These are phyloP conservation scores for Parnassius smintheus DNA, from an alignment of 2,888 invertebrate species.

Conservation along the genomic window DNA sequence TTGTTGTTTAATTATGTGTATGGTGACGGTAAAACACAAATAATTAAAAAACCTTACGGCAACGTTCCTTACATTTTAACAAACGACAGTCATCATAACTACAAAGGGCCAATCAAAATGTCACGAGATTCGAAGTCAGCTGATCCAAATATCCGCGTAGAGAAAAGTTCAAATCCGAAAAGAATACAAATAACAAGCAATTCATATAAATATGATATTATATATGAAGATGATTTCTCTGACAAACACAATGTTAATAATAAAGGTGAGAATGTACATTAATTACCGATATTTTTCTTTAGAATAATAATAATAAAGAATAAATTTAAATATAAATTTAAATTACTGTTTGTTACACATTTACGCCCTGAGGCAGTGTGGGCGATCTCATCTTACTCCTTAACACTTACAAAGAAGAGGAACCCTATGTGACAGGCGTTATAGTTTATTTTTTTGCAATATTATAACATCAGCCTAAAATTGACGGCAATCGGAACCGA, in stretches of 20 bases:
- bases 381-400: too few relatives aligned
- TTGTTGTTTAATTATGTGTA: slow-evolving; percentile 17
- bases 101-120: neutral
- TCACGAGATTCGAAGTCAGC: neutral
- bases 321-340: too few relatives aligned
- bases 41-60: neutral
- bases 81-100: neutral
- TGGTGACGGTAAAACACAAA: slow-evolving; percentile 8
- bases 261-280: neutral
- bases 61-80: neutral
- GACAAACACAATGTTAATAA: slow-evolving; percentile 4
- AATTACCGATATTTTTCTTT: too few relatives aligned
- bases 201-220: slow-evolving; percentile 34
- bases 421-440: too few relatives aligned
- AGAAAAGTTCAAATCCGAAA: slow-evolving; percentile 22
- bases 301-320: too few relatives aligned
- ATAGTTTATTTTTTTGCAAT: too few relatives aligned
- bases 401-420: too few relatives aligned
- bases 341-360: too few relatives aligned
- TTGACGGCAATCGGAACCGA: too few relatives aligned
- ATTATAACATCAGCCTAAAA: too few relatives aligned
- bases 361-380: too few relatives aligned
- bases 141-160: slow-evolving; percentile 1
- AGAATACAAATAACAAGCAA: slow-evolving; percentile 32
- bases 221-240: slow-evolving; percentile 26